phyloP scores from a whole-genome alignment of 2,888 invertebrate genomes.

The Lycia hirtaria region DNA sequence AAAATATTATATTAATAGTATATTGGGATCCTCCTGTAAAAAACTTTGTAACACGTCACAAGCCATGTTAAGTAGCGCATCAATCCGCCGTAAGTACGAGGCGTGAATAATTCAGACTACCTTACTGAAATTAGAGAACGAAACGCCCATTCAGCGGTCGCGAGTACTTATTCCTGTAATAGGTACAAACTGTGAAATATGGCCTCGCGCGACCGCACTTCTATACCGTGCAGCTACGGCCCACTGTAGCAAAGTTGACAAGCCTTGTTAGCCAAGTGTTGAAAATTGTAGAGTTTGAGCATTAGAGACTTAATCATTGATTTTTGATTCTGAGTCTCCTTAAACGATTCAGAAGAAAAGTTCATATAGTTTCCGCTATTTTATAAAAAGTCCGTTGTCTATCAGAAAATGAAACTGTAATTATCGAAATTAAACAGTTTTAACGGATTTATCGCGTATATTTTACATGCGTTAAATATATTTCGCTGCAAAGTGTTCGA shows the following conservation, averaged over 20 bases:
- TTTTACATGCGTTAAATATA: too few species aligned
- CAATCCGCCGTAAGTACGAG: slow-evolving; percentile 46
- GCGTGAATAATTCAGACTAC: slow-evolving; percentile 65
- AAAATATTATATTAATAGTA: too few species aligned
- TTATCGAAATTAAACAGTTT: too few species aligned
- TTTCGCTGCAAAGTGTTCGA: too few species aligned
- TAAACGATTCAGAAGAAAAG: too few species aligned
- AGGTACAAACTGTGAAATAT: slow-evolving; percentile 67
- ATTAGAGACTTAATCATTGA: too few species aligned
- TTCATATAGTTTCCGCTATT: too few species aligned
- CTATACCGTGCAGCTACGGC: slow-evolving; percentile 29
- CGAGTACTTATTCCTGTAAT: slow-evolving; percentile 58
- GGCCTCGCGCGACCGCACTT: slow-evolving; percentile 48
- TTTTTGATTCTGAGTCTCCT: too few species aligned
- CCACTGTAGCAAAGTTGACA: background rate
- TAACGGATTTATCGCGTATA: too few species aligned
- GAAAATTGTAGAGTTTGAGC: too few species aligned
- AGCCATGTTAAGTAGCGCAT: slow-evolving; percentile 20
- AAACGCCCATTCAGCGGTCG: slow-evolving; percentile 56
- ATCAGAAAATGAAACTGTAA: too few species aligned
- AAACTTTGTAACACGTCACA: slow-evolving; percentile 13
- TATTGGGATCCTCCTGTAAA: background rate
- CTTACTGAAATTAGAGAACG: slow-evolving; percentile 65
- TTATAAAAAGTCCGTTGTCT: too few species aligned
- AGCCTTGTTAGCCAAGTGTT: slow-evolving; percentile 1